Base-by-base conservation (phyloP, 2,113 vertebrate species). In the Rallus limicola region DNA sequence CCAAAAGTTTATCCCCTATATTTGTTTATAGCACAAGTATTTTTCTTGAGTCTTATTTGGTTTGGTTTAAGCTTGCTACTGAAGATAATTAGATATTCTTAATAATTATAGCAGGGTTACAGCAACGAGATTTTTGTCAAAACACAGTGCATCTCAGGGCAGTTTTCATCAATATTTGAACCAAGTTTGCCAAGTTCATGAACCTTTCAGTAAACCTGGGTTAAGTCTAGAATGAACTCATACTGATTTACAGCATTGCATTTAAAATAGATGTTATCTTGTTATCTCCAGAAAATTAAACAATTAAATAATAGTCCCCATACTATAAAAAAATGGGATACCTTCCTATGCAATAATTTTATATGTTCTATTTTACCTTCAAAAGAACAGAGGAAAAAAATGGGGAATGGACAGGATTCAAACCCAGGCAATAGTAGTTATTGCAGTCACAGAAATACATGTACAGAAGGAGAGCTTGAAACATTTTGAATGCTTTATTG, bases 121-220 rank as follows among this genome's bases (percentile, higher is more conserved):
- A 88, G 48, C 7, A 79, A 90, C 6, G 75, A 90, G 40, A 72
- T 76, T 89, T 96, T 86, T 67, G 50, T 82, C 36, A 65, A 76
- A 82, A 52, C 31, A 3, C 44, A 72, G 58, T 80, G 28, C 31
- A 60, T 79, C 60, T 94, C 50, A 76, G 77, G 16, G n/a, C 62
- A 91, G 53, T 5, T 58, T 88, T 93, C 62, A 89, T 79, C 72
- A 88, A 25, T 58, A 79, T 72, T 76, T 87, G 50, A 91, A 62
- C 69, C 88, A 91, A 89, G 50, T 79, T 89, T 92, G 19, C 63
- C 16, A 81, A 84, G 91, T 95, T 93, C 86, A 85, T 79, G 81
- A 93, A 89, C 36, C 12, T 92, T 74, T 58, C 36, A 67, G 31
- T 58, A 82, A 82, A 84, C 44, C 11, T 72, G 44, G 53, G 62